Evolutionary conservation across 2,888 invertebrate genomes (phyloP), one percentile per base, ranked within the genome.

Genomic region (Copidosoma aretas): DNA sequence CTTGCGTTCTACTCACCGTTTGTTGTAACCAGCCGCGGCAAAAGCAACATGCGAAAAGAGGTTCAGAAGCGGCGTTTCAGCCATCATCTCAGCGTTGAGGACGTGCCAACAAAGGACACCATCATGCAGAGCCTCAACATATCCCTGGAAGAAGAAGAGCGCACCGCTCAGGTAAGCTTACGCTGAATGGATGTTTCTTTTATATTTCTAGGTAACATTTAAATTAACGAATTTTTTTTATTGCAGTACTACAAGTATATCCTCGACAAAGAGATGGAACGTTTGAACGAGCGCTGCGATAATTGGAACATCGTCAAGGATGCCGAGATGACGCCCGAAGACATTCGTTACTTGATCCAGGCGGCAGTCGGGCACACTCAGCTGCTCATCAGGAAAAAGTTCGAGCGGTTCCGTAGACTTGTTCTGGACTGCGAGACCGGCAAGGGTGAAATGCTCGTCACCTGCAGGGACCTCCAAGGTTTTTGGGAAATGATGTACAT

Each of bases 401-500:
- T 94, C 80, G 86, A 89, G 79, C 92, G 94, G 85, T 94, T 94
- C 81, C 85, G 87, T 59, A 0, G 86, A 83, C 78, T 82, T 71
- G 77, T 85, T 68, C 10, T 56, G 5, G 82, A 85, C 53, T 85
- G 84, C 80, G 86, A 80, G 76, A 81, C 68, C 77, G 84, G 80
- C 69, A 80, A 85, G 39, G 86, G 85, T n/a, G 79, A 84, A 39
- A 86, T 86, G 73, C 83, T 87, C 14, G 87, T 91, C 53, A 89
- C 88, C 0, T 86, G 88, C 68, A 87, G 88, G 10, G 95, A 95
- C 85, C 86, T 95, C 64, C 91, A 90, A 75, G 94, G 94, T 32
- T 95, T 94, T 85, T 95, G 94, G 94, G 94, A 94, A 77, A 91
- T 93, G 90, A 89, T 93, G 49, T 89, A 88, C 74, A 89, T 93